Conservation (phyloP, 2,888 invertebrate species). For the Aromia moschata region DNA sequence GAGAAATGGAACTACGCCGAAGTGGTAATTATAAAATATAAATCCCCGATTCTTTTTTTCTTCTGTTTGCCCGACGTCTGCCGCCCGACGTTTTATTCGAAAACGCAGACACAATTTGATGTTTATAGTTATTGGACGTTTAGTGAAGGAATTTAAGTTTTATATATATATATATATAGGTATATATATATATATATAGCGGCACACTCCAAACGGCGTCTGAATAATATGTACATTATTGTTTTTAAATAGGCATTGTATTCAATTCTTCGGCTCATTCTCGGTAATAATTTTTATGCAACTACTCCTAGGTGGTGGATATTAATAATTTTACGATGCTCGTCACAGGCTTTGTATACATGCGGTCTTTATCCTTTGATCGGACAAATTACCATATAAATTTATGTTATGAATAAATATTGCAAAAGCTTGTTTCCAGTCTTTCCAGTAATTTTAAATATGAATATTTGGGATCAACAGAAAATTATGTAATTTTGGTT, state of each 20-base stretch:
- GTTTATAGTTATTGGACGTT: constrained; percentile 24
- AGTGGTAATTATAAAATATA: constrained; percentile 53
- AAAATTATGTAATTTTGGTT: too few relatives aligned
- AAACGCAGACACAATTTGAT: constrained; percentile 45
- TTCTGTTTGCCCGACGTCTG: constrained; percentile 39
- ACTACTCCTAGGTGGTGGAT: constrained; percentile 11
- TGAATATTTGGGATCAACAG: too few relatives aligned
- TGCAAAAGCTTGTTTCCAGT: too few relatives aligned
- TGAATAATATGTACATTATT: constrained; percentile 21
- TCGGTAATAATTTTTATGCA: constrained; percentile 12
- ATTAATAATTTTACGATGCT: constrained; percentile 15
- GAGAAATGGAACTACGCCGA: constrained; percentile 47
- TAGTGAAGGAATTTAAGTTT: constrained; percentile 19
- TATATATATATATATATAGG: too few relatives aligned
- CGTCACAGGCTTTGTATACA: too few relatives aligned
- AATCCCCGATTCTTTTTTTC: constrained; percentile 44
- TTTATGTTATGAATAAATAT: too few relatives aligned
- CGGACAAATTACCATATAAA: too few relatives aligned
- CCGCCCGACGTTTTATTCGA: constrained; percentile 46
- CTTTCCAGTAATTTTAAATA: too few relatives aligned
- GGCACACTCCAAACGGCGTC: background rate
- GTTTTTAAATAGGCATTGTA: constrained; percentile 15
- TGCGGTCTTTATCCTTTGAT: too few relatives aligned
- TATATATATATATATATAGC: too few relatives aligned
- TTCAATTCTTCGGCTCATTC: constrained; percentile 1